Evolutionary conservation across 2,888 invertebrate species (phyloP).

Genomic region (Athrips mouffetella): DNA sequence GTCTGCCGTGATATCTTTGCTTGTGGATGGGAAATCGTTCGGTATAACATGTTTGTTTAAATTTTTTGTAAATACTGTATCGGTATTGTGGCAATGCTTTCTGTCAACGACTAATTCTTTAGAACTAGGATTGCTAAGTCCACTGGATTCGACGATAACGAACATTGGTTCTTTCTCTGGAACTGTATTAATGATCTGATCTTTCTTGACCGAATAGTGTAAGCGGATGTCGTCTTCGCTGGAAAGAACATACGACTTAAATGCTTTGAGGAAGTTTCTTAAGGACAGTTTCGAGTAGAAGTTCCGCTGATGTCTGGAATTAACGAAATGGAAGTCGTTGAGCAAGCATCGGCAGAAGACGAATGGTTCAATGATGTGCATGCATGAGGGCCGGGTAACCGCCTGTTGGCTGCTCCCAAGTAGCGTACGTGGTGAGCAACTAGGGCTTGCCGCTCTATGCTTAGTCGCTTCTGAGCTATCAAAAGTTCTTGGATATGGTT

Average conservation of each 20-base stretch:
- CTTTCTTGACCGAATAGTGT: constrained; percentile 32
- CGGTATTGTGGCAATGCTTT: constrained; percentile 25
- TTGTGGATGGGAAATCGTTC: constrained; percentile 41
- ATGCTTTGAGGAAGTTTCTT: constrained; percentile 32
- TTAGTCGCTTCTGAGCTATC: constrained; percentile 43
- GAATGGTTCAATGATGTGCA: background rate
- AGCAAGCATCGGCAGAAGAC: constrained; percentile 16
- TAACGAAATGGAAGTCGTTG: constrained; percentile 43
- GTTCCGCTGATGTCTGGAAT: constrained; percentile 38
- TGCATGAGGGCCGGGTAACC: too few relatives aligned
- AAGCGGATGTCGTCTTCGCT: constrained; percentile 44
- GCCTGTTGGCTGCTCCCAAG: background rate
- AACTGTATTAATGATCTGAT: constrained; percentile 27
- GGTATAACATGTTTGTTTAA: constrained; percentile 31
- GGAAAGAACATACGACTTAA: constrained; percentile 49
- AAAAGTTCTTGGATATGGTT: constrained; percentile 50
- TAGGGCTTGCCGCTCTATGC: constrained; percentile 39
- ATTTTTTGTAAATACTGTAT: constrained; percentile 30
- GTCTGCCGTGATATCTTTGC: constrained; percentile 34
- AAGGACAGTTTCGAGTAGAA: constrained; percentile 26
- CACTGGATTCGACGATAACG: constrained; percentile 44
- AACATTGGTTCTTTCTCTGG: constrained; percentile 40
- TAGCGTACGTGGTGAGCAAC: background rate
- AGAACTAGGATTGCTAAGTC: constrained; percentile 41
- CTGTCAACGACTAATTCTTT: constrained; percentile 38